Base-by-base conservation (phyloP, 2,888 invertebrate species). In the Linnaemya tessellans region DNA sequence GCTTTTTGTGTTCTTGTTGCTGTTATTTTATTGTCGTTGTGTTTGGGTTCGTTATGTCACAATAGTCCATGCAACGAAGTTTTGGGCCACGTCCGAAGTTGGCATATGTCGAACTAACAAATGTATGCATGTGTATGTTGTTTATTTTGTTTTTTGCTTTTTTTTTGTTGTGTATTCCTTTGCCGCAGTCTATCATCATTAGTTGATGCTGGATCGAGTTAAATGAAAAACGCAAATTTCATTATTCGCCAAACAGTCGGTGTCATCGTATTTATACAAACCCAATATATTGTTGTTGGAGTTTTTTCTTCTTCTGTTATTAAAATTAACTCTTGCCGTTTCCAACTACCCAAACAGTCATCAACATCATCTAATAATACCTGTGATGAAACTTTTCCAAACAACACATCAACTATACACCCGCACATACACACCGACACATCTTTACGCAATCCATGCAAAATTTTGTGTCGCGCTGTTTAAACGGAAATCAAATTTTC, bases 401-500 rank as follows among this genome's bases (percentile, higher is more conserved):
- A 60, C 60, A 78, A 64, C 38, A 71, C 25, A 77, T 41, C 60
- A 38, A 38, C 58, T 30, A 54, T 10, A 51, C 35, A 30, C n/a
- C 20, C 2, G 30, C 7, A 10, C 30, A 41, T 22, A 43, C 35
- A 65, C 38, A 38, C 38, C 4, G 15, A 68, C 41, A 58, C 54
- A 43, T 73, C 58, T 25, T 68, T 56, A 75, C 67, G 65, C 54
- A 81, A 73, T 62, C 15, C 58, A 56, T 43, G 54, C 73, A 78
- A 74, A 82, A 74, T 75, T 49, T 84, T 79, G 5, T 82, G 74
- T 82, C 78, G 79, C 80, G 82, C 43, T 70, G 68, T 70, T 85
- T 82, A 67, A 82, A 80, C 82, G 88, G 88, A 88, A 88, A 88
- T 88, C 87, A 86, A 87, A 88, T 88, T 88, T 88, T 87, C 87